Conservation (phyloP, 2,797 vertebrate species). For the Pristis pectinata region DNA sequence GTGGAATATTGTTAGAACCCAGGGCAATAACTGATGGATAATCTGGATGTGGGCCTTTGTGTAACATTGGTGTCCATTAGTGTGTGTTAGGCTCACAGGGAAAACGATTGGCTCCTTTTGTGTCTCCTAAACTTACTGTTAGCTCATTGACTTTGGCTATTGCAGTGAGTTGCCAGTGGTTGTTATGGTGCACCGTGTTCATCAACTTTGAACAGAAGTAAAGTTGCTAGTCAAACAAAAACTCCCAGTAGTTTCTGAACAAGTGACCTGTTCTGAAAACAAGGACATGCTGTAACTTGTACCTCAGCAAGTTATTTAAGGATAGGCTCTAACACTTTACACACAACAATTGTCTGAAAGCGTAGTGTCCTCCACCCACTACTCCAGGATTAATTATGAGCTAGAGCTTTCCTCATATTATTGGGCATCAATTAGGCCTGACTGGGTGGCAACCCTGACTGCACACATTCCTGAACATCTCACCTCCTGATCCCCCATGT, state of each 20-base stretch:
- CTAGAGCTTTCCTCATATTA: too few relatives aligned
- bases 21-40: neutral
- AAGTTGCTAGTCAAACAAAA: conserved; percentile 5
- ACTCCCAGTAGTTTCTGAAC: neutral
- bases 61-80: neutral
- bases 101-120: neutral
- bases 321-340: neutral
- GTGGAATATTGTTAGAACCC: neutral
- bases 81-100: too few relatives aligned
- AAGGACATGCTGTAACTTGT: neutral
- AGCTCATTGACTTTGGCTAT: neutral
- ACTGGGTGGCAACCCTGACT: too few relatives aligned
- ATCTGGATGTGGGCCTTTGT: neutral
- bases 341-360: neutral
- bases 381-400: too few relatives aligned
- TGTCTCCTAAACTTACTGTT: neutral
- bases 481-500: neutral
- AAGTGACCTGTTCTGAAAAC: neutral
- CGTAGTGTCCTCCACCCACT: neutral
- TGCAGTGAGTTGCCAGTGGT: neutral
- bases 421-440: too few relatives aligned
- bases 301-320: neutral
- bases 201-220: neutral
- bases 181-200: neutral
- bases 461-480: neutral